These are phyloP conservation scores for Prinia subflava DNA, from an alignment of 2,113 vertebrate genomes.

Conservation along the genomic window DNA sequence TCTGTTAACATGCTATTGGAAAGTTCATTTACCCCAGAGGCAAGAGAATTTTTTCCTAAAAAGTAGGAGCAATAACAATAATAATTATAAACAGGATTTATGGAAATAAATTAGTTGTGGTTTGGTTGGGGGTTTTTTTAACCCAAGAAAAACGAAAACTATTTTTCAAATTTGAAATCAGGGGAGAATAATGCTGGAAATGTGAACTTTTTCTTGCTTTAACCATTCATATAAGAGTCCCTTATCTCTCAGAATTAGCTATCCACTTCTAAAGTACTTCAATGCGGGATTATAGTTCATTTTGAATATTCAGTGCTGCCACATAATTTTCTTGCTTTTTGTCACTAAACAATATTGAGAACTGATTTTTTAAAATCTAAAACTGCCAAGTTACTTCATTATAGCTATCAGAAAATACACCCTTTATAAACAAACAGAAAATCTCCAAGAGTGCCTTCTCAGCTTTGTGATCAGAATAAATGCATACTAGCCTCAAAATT, in stretches of 20 bases:
- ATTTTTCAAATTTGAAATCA: neutral
- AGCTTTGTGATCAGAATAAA: neutral
- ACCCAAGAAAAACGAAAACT: neutral
- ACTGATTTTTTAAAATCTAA: neutral
- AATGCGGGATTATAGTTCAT: neutral
- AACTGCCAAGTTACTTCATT: neutral
- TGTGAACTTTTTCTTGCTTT: neutral
- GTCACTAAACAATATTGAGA: neutral
- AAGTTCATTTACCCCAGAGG: neutral
- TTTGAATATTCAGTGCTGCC: neutral
- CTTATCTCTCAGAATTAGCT: neutral
- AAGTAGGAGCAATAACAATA: neutral
- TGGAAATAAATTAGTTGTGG: neutral
- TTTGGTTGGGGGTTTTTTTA: neutral
- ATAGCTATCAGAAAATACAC: neutral
- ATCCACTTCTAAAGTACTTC: neutral
- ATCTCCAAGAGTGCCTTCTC: accelerated
- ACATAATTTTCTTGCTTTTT: neutral
- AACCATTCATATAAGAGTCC: neutral
- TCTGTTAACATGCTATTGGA: neutral
- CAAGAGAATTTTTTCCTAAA: neutral
- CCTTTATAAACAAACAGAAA: neutral
- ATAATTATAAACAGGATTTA: neutral
- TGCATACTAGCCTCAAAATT: neutral
- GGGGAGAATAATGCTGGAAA: neutral